Conservation (phyloP, 2,888 invertebrate species). For the Dicyrtoma fusca region DNA sequence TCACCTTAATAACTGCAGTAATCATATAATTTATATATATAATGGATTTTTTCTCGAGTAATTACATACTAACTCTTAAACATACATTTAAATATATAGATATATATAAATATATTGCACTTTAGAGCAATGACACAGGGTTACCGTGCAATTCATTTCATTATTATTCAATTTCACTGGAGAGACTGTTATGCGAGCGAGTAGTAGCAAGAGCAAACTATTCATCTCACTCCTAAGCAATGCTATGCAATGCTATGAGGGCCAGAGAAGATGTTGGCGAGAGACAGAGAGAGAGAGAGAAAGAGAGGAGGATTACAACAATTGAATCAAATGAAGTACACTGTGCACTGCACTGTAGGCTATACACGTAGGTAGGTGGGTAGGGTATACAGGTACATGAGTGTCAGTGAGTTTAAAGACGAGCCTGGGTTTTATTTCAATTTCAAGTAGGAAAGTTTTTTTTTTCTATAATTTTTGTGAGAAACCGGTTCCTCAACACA, state of each 20-base stretch:
- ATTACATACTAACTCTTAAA: too few relatives aligned
- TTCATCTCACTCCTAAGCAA: slow-evolving; percentile 15
- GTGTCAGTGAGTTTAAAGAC: background rate
- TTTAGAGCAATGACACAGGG: slow-evolving; percentile 31
- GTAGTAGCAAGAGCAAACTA: background rate
- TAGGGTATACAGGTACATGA: background rate
- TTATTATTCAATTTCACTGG: slow-evolving; percentile 16
- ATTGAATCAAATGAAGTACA: too few relatives aligned
- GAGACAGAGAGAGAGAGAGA: background rate
- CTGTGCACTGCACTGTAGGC: too few relatives aligned
- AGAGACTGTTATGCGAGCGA: slow-evolving; percentile 29
- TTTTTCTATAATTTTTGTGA: background rate
- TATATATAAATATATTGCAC: background rate
- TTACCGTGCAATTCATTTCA: slow-evolving; percentile 17
- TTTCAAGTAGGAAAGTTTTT: too few relatives aligned
- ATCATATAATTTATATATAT: background rate
- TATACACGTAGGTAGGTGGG: too few relatives aligned
- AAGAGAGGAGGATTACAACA: background rate
- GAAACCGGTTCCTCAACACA: slow-evolving; percentile 39
- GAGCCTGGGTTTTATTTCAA: too few relatives aligned
- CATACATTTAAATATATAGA: background rate
- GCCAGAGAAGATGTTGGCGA: background rate
- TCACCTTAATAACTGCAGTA: background rate
- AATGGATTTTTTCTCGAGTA: background rate
- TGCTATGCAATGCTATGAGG: background rate